Evolutionary conservation across 1,140 invertebrate genomes (phyloP), one percentile per base, ranked within the genome.

Genomic region (Drosophila funebris): DNA sequence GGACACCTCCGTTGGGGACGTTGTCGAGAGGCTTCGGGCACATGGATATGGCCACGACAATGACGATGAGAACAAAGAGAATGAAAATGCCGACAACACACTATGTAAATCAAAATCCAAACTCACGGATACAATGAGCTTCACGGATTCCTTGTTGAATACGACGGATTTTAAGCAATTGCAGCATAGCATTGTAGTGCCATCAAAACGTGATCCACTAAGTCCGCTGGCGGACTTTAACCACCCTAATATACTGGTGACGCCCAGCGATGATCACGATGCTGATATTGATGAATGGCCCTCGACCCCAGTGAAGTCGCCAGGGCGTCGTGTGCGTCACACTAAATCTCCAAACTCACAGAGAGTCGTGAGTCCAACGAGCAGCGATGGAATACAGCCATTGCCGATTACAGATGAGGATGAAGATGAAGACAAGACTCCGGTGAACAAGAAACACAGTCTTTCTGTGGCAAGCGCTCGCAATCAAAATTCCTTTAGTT

Each of bases 201-300:
- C 22, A 27, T 16, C 27, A 1, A 57, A 58, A 4, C 83, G 90
- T 0, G 74, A 90, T 5, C 83, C 90, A 2, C 54, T 91, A 0
- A 91, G 87, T 70, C 90, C 90, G 18, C 61, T 91, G 48, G 58
- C 82, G 16, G 76, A 88, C 22, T 44, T 33, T 4, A 29, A 4
- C 9, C 48, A 76, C 18, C 82, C 82, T 1, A 48, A 54, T 44
- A 76, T 87, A 8, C 31, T 60, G 1, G 61, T 85, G 6, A 78
- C 78, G 11, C 31, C 41, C 4, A 54, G 68, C 18, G 63, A 76
- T 8, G 68, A 48, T n/a, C 20, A 71, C 14, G 78, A 83, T 36
- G 82, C 73, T 0, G 88, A 88, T 13, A 61, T 77, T 11, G 79
- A 90, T 60, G 88, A 90, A 41, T 90, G 83, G 83, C 83, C 88